Evolutionary conservation across 2,888 invertebrate genomes (phyloP), one percentile per base, ranked within the genome.

Genomic region (Diadromus collaris): DNA sequence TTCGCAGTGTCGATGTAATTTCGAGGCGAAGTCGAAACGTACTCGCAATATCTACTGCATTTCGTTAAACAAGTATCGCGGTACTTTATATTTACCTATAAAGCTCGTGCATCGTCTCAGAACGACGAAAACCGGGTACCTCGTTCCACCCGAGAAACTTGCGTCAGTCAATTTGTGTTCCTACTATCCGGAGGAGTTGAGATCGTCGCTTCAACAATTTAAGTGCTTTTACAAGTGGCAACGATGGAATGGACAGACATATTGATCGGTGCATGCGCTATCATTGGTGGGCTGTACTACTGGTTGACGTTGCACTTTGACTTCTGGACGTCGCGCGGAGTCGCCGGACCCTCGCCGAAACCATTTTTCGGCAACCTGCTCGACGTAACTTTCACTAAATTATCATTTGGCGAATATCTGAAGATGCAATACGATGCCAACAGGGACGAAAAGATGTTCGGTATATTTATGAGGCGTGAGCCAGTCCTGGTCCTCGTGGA

Each of bases 401-500:
- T 58, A 16, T 70, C 70, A 19, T 2, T 74, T 6, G 74, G 65
- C 21, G 51, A 34, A 51, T 70, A 65, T 29, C 7, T 71, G 2
- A 69, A 56, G 7, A 76, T 88, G 2, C 72, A 76, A 10, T 86
- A 86, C 27, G 46, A 80, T 0, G 29, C 81, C 1, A 85, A 78
- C 46, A 76, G 75, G 32, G 61, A 80, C 24, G 76, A 84, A 13
- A 77, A 78, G 1, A 56, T 85, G 73, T 60, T 86, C 54, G 87
- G 87, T 6, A 32, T 86, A 10, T 87, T 78, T 58, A 34, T 60
- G 0, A 46, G 74, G 29, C 77, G 75, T 19, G 34, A 72, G 1
- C 87, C 87, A 6, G 60, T 85, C 27, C 38, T 86, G 1, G 13
- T 86, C 0, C 4, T 87, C 1, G 81, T 78, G 27, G 85, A 87